Conservation (phyloP, 2,113 vertebrate genomes). For the Callithrix jacchus region DNA sequence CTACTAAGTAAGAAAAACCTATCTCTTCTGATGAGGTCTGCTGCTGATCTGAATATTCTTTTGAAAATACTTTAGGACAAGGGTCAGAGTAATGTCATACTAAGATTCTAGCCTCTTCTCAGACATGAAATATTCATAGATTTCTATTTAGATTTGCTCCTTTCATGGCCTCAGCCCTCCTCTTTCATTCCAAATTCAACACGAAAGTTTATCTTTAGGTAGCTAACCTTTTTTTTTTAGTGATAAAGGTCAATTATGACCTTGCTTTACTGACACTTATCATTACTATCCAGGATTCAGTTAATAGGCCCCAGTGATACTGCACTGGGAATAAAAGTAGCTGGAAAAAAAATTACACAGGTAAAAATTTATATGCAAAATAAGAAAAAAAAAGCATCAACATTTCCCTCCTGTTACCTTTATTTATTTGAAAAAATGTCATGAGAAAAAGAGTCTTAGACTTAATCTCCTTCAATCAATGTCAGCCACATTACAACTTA, state of each 20-base stretch:
- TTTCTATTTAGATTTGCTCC: conserved; percentile 82
- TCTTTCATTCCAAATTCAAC: conserved; percentile 84
- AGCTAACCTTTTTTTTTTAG: conserved; percentile 83
- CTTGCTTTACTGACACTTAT: conserved; percentile 84
- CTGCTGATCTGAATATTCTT: conserved; percentile 66
- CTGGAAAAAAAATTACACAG: conserved; percentile 77
- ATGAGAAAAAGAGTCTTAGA: conserved; percentile 83
- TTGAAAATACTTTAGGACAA: conserved; percentile 78
- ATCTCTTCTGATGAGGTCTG: conserved; percentile 68
- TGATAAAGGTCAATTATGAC: conserved; percentile 85
- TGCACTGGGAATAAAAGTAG: conserved; percentile 79
- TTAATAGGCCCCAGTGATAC: conserved; percentile 79
- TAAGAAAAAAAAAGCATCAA: conserved; percentile 81
- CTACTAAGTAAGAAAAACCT: conserved; percentile 46
- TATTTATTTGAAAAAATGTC: conserved; percentile 88
- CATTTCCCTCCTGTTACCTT: conserved; percentile 77
- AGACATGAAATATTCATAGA: conserved; percentile 84
- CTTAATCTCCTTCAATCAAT: conserved; percentile 89
- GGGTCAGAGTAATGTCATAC: conserved; percentile 77
- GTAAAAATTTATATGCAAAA: conserved; percentile 84
- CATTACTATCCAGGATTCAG: conserved; percentile 78
- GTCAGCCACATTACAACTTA: conserved; percentile 86
- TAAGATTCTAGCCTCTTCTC: conserved; percentile 77
- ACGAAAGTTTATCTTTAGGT: conserved; percentile 85
- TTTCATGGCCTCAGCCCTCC: conserved; percentile 50